phyloP scores from a whole-genome alignment of 2,113 vertebrate genomes.

The Charina bottae region DNA sequence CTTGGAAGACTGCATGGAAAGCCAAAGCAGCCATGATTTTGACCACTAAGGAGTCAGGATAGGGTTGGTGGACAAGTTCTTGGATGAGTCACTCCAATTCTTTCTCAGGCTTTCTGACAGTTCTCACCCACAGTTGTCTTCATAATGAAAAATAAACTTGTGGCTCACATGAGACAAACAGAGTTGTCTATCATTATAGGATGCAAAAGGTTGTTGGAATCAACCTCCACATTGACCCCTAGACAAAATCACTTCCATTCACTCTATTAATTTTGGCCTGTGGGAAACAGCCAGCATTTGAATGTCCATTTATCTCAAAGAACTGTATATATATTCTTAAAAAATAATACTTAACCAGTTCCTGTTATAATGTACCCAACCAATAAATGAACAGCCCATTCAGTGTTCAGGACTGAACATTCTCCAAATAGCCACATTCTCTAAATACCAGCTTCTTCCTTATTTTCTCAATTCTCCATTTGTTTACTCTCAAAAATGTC shows the following conservation, averaged over 20 bases:
- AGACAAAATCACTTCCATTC: conserved; percentile 75
- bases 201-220: conserved; percentile 67
- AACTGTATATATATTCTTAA: conserved; percentile 38
- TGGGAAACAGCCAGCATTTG: conserved; percentile 80
- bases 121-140: conserved; percentile 45
- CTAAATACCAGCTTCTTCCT: conserved; percentile 91
- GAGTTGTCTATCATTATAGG: conserved; percentile 57
- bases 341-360: conserved; percentile 56
- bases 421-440: conserved; percentile 94
- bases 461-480: conserved; percentile 97
- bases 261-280: conserved; percentile 73
- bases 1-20: too few species aligned
- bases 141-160: conserved; percentile 43
- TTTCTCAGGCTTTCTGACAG: conserved; percentile 19
- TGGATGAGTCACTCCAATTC: background rate
- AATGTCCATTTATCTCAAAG: conserved; percentile 64
- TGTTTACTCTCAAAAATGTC: conserved; percentile 93
- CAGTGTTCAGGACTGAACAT: conserved; percentile 82
- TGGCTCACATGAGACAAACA: conserved; percentile 60
- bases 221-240: conserved; percentile 67
- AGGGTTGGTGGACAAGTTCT: background rate
- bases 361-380: conserved; percentile 67
- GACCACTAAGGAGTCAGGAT: background rate
- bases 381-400: conserved; percentile 74
- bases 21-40: too few species aligned